Conservation (phyloP, 2,113 vertebrate genomes). For the Polypterus senegalus region DNA sequence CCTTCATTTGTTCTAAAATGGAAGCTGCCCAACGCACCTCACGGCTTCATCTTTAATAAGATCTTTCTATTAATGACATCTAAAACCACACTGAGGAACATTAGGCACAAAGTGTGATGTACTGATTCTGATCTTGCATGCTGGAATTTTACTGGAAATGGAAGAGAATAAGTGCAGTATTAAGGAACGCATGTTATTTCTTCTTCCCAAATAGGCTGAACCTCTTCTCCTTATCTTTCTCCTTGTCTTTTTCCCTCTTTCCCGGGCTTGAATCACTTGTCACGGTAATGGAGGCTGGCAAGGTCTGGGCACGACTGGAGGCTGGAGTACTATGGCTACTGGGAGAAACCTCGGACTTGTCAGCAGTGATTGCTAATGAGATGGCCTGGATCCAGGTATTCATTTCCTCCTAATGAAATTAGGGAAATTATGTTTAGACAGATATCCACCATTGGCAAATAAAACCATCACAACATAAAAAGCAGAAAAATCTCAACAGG, state of each 20-base stretch:
- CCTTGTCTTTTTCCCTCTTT: conserved; percentile 89
- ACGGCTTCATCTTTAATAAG: conserved; percentile 53
- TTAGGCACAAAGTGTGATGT: conserved; percentile 86
- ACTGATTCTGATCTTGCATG: conserved; percentile 89
- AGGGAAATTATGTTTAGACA: neutral
- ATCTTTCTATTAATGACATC: conserved; percentile 61
- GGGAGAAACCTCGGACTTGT: conserved; percentile 61
- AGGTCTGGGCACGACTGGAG: conserved; percentile 81
- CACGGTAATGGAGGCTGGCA: conserved; percentile 71
- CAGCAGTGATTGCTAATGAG: conserved; percentile 62
- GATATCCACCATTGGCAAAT: no score
- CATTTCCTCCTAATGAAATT: conserved; percentile 79
- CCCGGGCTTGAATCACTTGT: conserved; percentile 82
- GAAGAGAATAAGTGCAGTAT: conserved; percentile 58
- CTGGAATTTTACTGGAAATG: conserved; percentile 75
- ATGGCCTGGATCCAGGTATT: conserved; percentile 93
- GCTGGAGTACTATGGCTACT: conserved; percentile 81
- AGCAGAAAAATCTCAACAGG: no score
- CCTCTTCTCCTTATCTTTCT: conserved; percentile 81
- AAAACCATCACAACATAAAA: no score
- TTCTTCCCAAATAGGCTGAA: conserved; percentile 97
- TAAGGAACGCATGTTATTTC: conserved; percentile 56
- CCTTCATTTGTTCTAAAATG: conserved; percentile 34
- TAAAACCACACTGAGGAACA: conserved; percentile 64
- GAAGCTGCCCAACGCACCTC: conserved; percentile 68